Evolutionary conservation across 2,888 invertebrate species (phyloP).

Genomic region (Drosophila anomalata): DNA sequence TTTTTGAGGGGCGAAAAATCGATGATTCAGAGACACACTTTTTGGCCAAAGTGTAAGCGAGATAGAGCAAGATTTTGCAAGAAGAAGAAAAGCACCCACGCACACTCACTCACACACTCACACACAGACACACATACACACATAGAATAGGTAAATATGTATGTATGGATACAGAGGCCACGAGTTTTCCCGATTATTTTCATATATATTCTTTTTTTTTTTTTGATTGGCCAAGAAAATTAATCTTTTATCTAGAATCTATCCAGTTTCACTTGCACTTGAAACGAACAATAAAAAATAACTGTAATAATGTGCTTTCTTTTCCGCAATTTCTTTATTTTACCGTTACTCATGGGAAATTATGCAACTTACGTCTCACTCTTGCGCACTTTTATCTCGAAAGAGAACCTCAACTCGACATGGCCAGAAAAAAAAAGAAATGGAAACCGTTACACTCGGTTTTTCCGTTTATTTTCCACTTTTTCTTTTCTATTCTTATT

Average conservation of each 20-base stretch:
- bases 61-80: conserved; percentile 18
- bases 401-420: conserved; percentile 13
- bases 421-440: conserved; percentile 39
- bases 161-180: conserved; percentile 12
- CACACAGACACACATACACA: conserved; percentile 1
- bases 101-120: conserved; percentile 32
- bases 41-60: conserved; percentile 23
- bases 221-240: neutral
- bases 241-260: neutral
- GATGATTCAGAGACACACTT: conserved; percentile 65
- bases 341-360: conserved; percentile 42
- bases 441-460: conserved; percentile 18
- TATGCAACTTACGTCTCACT: conserved; percentile 83
- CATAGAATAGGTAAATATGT: too few relatives aligned
- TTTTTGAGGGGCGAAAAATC: conserved; percentile 56
- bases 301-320: conserved; percentile 2
- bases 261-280: neutral
- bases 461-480: neutral
- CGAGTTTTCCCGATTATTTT: conserved; percentile 5
- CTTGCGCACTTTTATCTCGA: conserved; percentile 58
- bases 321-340: conserved; percentile 17
- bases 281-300: conserved; percentile 13
- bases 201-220: neutral
- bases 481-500: neutral
- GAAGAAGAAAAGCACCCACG: conserved; percentile 30